These are phyloP conservation scores for Athalia cordata DNA, from an alignment of 2,888 invertebrate genomes.

Conservation along the genomic window DNA sequence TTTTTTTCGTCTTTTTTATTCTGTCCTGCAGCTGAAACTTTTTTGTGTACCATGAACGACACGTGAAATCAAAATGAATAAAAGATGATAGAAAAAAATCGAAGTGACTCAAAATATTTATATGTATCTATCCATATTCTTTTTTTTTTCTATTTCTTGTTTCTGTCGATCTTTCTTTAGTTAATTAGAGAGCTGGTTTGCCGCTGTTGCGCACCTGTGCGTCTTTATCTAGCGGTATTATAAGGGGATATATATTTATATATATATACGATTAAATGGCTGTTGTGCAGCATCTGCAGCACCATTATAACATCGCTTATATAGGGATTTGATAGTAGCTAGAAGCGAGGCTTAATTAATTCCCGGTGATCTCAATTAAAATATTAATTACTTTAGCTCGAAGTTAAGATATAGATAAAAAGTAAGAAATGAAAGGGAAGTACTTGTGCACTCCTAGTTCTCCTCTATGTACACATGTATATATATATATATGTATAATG, in stretches of 20 bases:
- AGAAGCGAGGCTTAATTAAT: constrained; percentile 67
- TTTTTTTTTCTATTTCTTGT: too few species aligned
- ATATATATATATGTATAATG: not conserved
- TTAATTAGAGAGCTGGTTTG: constrained; percentile 38
- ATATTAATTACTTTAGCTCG: constrained; percentile 68
- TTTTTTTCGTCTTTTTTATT: too few species aligned
- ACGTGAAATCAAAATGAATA: too few species aligned
- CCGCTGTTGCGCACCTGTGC: constrained; percentile 13
- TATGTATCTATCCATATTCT: too few species aligned
- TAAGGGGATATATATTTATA: too few species aligned
- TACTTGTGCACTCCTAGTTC: not conserved
- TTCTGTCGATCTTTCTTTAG: not conserved
- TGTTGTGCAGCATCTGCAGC: too few species aligned
- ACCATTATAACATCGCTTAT: not conserved
- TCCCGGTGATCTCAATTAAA: constrained; percentile 70
- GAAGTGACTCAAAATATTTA: too few species aligned
- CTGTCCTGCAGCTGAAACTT: too few species aligned
- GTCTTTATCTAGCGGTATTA: not conserved
- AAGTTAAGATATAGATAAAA: constrained; percentile 47
- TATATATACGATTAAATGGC: too few species aligned
- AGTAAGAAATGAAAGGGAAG: constrained; percentile 46
- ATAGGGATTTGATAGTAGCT: constrained; percentile 58
- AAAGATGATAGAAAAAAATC: too few species aligned
- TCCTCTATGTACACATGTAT: not conserved
- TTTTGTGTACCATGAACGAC: too few species aligned